phyloP scores from a whole-genome alignment of 2,113 vertebrate species.

The Gobiocypris rarus region DNA sequence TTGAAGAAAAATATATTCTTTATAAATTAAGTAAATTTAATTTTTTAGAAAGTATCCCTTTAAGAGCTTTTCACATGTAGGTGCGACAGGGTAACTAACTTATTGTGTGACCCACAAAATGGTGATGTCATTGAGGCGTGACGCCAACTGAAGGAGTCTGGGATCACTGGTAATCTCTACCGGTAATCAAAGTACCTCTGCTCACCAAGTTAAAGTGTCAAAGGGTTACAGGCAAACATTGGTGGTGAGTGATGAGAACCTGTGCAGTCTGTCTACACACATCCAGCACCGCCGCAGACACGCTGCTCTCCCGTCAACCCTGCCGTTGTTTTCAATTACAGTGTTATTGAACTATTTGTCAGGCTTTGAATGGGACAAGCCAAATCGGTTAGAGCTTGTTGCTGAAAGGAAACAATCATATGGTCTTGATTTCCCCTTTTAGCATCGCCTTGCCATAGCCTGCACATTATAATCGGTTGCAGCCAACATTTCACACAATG shows the following conservation, averaged over 20 bases:
- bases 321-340: conserved; percentile 28
- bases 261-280: not conserved
- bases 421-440: conserved; percentile 52
- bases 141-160: not conserved
- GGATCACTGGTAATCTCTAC: conserved; percentile 33
- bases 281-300: not conserved
- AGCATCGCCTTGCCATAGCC: conserved; percentile 19
- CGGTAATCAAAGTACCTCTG: conserved; percentile 20
- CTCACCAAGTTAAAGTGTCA: not conserved
- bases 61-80: not conserved
- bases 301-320: conserved; percentile 18
- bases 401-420: conserved; percentile 42
- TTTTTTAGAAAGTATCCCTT: not conserved
- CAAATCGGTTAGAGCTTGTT: conserved; percentile 27
- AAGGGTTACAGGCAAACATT: not conserved
- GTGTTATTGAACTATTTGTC: conserved; percentile 43
- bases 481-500: conserved; percentile 23
- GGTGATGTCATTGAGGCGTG: conserved; percentile 10
- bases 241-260: conserved; percentile 11
- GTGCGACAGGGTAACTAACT: not conserved
- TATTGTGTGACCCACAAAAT: not conserved
- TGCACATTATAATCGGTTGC: conserved; percentile 3
- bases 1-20: not conserved
- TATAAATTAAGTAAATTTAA: too few relatives aligned
- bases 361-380: conserved; percentile 37